Base-by-base conservation (phyloP, 1,140 invertebrate genomes). In the Drosophila trapezifrons region DNA sequence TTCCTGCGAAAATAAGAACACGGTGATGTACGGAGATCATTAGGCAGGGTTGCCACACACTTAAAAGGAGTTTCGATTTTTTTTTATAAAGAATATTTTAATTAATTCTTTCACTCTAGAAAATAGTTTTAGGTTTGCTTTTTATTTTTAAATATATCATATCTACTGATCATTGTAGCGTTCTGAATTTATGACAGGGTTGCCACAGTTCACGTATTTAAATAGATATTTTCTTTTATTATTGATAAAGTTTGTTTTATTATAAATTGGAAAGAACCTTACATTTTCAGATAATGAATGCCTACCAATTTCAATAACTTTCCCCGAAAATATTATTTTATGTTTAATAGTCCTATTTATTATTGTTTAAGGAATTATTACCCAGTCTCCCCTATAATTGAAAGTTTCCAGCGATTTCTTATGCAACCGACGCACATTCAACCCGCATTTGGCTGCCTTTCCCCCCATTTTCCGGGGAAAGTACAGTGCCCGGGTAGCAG, bases 1-100 rank as follows among this genome's bases (percentile, higher is more conserved):
- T 25, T 89, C 75, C 90, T 91, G 60, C 47, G 13, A 38, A 29
- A 15, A 17, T 9, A 2, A 27, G 27, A 20, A 20, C 18, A 35
- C 6, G 32, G 17, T 10, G 15, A 20, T 5, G 17, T 22, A 8
- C 9, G 12, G 8, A 17, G 22, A 63, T 58, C 47, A 9, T 38
- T 66, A 47, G 37, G 4, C 12, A 49, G 32, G 17, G 12, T 49
- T 65, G 32, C 10, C 15, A 18, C 12, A 37, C 7, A 37, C 12
- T 40, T 2, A 3, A 22, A 8, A 9, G 6, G 12, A 10, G 18
- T 2, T 9, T 15, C 1, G 29, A 29, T 1, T 4, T 3, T 20
- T 35, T 35, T n/a, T n/a, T n/a, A n/a, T n/a, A n/a, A n/a, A n/a
- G n/a, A n/a, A n/a, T n/a, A n/a, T n/a, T n/a, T n/a, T n/a, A n/a